Percentiles rank a stretch among this genome's conserved stretches.
phyloP scores from a whole-genome alignment of 2,888 invertebrate genomes.

The Deroplatys truncata region DNA sequence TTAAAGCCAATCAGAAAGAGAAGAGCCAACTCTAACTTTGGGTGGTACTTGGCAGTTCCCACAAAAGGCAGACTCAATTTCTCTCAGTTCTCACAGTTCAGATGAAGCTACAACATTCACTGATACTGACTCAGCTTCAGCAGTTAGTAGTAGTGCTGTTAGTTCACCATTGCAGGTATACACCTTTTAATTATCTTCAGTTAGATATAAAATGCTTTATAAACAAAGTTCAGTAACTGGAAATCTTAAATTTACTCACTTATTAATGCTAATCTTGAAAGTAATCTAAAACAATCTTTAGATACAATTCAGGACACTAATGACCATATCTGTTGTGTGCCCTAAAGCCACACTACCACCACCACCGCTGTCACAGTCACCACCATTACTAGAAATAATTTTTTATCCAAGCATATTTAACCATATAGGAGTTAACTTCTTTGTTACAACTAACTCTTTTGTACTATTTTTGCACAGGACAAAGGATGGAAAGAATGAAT shows the following conservation, averaged over 20 bases:
- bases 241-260: neutral
- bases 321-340: too few species aligned
- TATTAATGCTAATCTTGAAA: neutral
- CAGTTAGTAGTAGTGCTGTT: constrained; percentile 37
- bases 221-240: neutral
- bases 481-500: too few species aligned
- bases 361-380: too few species aligned
- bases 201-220: constrained; percentile 23
- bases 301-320: too few species aligned
- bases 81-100: constrained; percentile 39
- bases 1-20: neutral
- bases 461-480: too few species aligned
- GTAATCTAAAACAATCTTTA: too few species aligned
- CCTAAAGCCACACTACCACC: too few species aligned
- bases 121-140: constrained; percentile 44
- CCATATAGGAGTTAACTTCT: too few species aligned
- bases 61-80: constrained; percentile 41
- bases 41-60: constrained; percentile 40
- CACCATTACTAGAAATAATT: too few species aligned
- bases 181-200: neutral
- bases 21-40: constrained; percentile 15
- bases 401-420: too few species aligned
- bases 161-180: constrained; percentile 35
- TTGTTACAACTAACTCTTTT: too few species aligned
- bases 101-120: constrained; percentile 44